A percentile compares a stretch with the other conserved stretches of the same genome.
These are phyloP conservation scores for Noctuana brunneofusca DNA, from an alignment of 2,888 invertebrate genomes.

Conservation along the genomic window DNA sequence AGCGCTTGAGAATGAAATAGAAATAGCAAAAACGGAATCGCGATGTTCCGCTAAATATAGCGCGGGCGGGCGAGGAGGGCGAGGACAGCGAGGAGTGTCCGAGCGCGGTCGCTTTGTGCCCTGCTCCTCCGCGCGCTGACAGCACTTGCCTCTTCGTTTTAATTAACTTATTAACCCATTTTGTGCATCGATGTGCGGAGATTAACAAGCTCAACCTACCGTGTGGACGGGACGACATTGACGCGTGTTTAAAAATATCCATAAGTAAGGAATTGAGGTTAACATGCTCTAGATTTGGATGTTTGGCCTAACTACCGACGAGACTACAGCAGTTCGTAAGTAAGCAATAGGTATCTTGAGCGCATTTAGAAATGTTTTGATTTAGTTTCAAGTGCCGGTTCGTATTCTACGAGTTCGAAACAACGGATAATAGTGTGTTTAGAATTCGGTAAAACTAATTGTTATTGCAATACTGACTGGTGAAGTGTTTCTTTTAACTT, in stretches of 20 bases:
- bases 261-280: slow-evolving; percentile 47
- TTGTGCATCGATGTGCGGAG: slow-evolving; percentile 14
- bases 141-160: slow-evolving; percentile 16
- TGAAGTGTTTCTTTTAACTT: not conserved
- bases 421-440: not conserved
- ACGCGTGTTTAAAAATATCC: slow-evolving; percentile 18
- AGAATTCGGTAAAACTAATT: not conserved
- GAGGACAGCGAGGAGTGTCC: too few species aligned
- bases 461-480: not conserved
- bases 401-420: not conserved
- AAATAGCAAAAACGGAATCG: slow-evolving; percentile 80
- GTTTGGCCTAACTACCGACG: slow-evolving; percentile 50
- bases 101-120: slow-evolving; percentile 63
- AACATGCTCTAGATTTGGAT: slow-evolving; percentile 58
- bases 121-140: not conserved
- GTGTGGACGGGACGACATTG: slow-evolving; percentile 19
- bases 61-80: slow-evolving; percentile 56
- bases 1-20: slow-evolving; percentile 74
- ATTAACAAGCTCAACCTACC: slow-evolving; percentile 11
- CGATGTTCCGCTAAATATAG: slow-evolving; percentile 80
- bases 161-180: slow-evolving; percentile 36
- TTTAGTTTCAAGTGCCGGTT: slow-evolving; percentile 1
- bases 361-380: slow-evolving; percentile 3
- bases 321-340: slow-evolving; percentile 61
- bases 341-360: slow-evolving; percentile 37